phyloP scores from a whole-genome alignment of 2,797 vertebrate genomes.

The Eupleurogrammus muticus region DNA sequence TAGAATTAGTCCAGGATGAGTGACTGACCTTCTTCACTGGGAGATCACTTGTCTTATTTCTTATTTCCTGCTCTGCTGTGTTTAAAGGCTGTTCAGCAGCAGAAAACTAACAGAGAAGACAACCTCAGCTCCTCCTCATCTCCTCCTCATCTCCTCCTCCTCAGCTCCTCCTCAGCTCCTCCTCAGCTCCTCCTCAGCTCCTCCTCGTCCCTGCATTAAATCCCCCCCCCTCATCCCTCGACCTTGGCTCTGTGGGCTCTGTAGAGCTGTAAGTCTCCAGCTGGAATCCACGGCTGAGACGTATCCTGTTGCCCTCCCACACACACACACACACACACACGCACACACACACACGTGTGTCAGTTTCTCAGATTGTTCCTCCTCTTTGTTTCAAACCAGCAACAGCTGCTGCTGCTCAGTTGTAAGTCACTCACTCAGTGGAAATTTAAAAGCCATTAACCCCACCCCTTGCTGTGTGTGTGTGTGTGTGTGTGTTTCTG shows the following conservation, averaged over 20 bases:
- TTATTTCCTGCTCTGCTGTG: conserved; percentile 68
- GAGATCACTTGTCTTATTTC: too few species aligned
- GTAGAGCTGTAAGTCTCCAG: conserved; percentile 67
- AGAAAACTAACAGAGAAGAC: too few species aligned
- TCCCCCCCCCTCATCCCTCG: conserved; percentile 66
- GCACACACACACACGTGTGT: conserved; percentile 57
- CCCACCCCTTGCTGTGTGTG: conserved; percentile 72
- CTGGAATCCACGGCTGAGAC: conserved; percentile 73
- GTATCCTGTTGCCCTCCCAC: conserved; percentile 71
- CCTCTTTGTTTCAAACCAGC: conserved; percentile 83
- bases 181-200: too few species aligned
- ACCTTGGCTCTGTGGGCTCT: conserved; percentile 70
- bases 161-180: too few species aligned
- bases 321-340: conserved; percentile 34
- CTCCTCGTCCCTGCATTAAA: conserved; percentile 57
- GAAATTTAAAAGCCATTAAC: conserved; percentile 85
- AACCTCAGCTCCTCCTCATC: conserved; percentile 53
- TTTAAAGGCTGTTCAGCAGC: conserved; percentile 72
- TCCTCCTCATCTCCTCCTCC: conserved; percentile 25
- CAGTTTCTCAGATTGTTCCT: conserved; percentile 80
- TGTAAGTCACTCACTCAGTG: conserved; percentile 85
- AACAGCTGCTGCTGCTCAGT: conserved; percentile 85
- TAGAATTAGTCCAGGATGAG: too few species aligned
- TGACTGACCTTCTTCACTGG: too few species aligned
- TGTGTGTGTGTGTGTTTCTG: conserved; percentile 48